These are phyloP conservation scores for Lasaia peninsularis DNA, from an alignment of 1,140 invertebrate genomes.

Conservation along the genomic window DNA sequence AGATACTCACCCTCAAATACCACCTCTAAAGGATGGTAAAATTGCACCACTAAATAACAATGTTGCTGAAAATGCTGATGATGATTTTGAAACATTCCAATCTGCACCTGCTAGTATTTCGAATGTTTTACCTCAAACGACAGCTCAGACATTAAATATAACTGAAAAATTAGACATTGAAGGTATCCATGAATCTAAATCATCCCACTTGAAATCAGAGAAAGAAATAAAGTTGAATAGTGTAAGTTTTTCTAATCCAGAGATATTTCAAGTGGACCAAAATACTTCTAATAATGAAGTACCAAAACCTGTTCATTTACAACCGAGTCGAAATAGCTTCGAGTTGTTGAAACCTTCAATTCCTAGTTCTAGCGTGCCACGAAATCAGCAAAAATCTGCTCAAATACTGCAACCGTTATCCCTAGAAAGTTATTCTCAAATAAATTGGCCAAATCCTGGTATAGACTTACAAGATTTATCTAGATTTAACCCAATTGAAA, in stretches of 20 bases:
- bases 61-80: conserved; percentile 37
- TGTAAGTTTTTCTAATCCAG: not conserved
- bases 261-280: not conserved
- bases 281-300: not conserved
- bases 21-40: conserved; percentile 15
- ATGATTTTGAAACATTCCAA: conserved; percentile 73
- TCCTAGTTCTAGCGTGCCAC: conserved; percentile 23
- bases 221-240: not conserved
- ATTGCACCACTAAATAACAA: conserved; percentile 11
- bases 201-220: not conserved
- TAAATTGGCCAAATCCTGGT: conserved; percentile 82
- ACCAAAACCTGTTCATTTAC: not conserved
- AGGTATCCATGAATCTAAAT: not conserved
- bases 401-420: conserved; percentile 73
- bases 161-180: not conserved
- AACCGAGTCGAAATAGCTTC: conserved; percentile 15
- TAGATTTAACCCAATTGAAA: conserved; percentile 75
- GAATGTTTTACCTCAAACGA: conserved; percentile 2
- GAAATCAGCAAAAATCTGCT: conserved; percentile 47
- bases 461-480: conserved; percentile 82
- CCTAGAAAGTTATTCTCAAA: conserved; percentile 75
- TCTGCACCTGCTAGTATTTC: conserved; percentile 36
- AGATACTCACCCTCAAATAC: conserved; percentile 16
- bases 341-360: conserved; percentile 46
- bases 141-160: conserved; percentile 1